phyloP scores from a whole-genome alignment of 2,113 vertebrate genomes.

The Passer domesticus region DNA sequence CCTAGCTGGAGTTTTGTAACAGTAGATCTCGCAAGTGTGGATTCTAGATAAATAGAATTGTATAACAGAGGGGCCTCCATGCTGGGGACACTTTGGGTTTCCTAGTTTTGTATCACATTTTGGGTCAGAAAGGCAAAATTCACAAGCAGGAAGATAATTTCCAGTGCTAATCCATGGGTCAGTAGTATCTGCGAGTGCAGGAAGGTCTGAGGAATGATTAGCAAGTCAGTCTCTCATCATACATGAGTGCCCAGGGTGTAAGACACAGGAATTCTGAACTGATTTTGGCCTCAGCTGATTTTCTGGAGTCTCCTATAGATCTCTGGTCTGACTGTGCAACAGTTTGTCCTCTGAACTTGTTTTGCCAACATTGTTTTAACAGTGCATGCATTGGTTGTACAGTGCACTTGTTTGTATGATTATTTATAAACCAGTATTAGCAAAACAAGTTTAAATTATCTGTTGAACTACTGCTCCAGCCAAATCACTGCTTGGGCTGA shows the following conservation, averaged over 20 bases:
- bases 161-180: not conserved
- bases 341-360: not conserved
- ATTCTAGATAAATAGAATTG: not conserved
- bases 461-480: not conserved
- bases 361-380: not conserved
- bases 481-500: not conserved
- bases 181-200: not conserved
- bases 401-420: not conserved
- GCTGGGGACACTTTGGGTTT: not conserved
- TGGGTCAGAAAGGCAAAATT: not conserved
- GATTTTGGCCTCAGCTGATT: not conserved
- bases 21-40: not conserved
- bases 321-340: not conserved
- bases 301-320: not conserved
- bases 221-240: rapidly evolving
- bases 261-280: not conserved
- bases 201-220: not conserved
- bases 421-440: not conserved
- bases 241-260: not conserved
- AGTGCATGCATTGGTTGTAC: not conserved
- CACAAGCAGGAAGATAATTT: not conserved
- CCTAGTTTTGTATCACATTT: not conserved
- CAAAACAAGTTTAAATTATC: not conserved
- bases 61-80: not conserved
- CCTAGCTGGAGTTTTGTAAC: constrained; percentile 14